phyloP scores from a whole-genome alignment of 2,797 vertebrate species.

The Benthosema pterotum region DNA sequence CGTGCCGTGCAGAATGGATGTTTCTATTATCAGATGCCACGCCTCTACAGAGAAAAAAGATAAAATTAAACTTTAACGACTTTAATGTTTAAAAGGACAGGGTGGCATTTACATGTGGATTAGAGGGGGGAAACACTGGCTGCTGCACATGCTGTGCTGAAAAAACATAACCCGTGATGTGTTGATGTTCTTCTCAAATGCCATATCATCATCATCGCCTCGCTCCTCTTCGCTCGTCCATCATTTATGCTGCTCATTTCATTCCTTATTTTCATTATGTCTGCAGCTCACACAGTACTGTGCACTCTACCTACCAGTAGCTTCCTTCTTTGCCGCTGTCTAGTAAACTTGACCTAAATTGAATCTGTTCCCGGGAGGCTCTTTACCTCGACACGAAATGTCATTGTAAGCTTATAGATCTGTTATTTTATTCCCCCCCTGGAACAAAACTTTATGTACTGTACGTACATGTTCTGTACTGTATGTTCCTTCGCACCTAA shows the following conservation, averaged over 20 bases:
- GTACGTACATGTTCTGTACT: no score
- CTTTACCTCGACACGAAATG: no score
- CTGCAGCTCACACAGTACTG: background rate
- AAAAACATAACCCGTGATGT: slow-evolving; percentile 49
- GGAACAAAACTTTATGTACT: no score
- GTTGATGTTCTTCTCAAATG: slow-evolving; percentile 51
- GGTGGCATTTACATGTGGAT: slow-evolving; percentile 63
- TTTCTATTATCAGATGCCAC: slow-evolving; percentile 44
- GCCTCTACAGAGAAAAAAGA: slow-evolving; percentile 17
- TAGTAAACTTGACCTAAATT: background rate
- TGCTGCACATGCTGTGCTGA: slow-evolving; percentile 39
- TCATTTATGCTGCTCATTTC: slow-evolving; percentile 24
- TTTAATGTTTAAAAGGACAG: slow-evolving; percentile 54
- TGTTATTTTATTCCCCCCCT: no score
- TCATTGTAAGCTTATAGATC: no score
- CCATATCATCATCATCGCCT: slow-evolving; percentile 42
- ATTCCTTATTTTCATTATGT: background rate
- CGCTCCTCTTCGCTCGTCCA: slow-evolving; percentile 26
- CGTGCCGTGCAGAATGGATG: background rate
- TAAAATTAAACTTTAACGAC: slow-evolving; percentile 10
- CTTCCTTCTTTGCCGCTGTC: background rate
- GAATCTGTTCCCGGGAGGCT: no score
- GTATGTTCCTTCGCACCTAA: no score
- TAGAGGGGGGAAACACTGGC: slow-evolving; percentile 30
- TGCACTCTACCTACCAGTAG: no score